Evolutionary conservation across 2,888 invertebrate genomes (phyloP).

Genomic region (Callimorpha dominula): DNA sequence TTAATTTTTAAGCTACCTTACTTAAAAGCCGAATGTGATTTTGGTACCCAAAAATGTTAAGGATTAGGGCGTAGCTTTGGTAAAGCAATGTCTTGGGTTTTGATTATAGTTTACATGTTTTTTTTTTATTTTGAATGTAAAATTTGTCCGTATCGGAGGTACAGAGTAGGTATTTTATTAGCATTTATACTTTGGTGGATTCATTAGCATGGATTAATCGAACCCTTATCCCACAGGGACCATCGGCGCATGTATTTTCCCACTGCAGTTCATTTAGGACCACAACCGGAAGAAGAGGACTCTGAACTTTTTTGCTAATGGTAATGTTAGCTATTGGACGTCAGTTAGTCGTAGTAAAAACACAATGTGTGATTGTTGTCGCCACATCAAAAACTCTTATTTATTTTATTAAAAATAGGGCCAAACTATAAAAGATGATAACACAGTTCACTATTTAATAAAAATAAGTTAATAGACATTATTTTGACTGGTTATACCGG

Average conservation of each 20-base stretch:
- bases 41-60: neutral
- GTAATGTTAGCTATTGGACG: neutral
- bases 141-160: neutral
- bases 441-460: too few relatives aligned
- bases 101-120: neutral
- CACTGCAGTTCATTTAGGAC: neutral
- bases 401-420: too few relatives aligned
- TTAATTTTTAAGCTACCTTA: conserved; percentile 38
- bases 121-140: neutral
- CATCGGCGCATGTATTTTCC: neutral
- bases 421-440: too few relatives aligned
- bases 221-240: neutral
- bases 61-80: neutral
- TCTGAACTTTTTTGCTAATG: neutral
- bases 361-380: neutral
- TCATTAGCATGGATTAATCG: neutral
- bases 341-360: neutral
- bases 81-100: neutral
- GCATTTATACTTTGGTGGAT: too few relatives aligned
- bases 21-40: conserved; percentile 17
- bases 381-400: too few relatives aligned
- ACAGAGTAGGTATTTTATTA: too few relatives aligned
- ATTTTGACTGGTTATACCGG: too few relatives aligned
- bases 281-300: neutral
- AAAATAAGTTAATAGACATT: too few relatives aligned